Evolutionary conservation across 2,113 vertebrate species (phyloP).

Genomic region (Aix galericulata): DNA sequence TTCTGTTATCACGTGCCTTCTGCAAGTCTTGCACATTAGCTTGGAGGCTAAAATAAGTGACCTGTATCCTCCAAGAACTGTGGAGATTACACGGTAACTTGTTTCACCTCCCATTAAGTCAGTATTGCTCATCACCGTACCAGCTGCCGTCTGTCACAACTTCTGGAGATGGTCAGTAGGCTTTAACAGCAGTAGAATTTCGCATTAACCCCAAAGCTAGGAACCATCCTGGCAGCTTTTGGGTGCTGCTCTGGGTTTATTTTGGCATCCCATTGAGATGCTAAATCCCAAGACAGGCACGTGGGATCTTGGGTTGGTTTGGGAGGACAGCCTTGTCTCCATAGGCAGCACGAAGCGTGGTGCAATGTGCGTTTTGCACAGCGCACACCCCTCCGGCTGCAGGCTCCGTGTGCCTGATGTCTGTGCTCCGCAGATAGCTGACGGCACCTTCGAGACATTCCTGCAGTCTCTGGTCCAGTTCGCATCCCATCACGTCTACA

Average conservation of each 20-base stretch:
- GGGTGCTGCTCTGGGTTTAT: background rate
- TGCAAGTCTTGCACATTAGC: too few relatives aligned
- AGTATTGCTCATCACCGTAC: fast-evolving
- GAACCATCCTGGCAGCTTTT: background rate
- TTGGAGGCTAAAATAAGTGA: background rate
- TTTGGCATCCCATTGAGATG: fast-evolving
- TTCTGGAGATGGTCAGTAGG: fast-evolving
- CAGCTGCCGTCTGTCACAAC: fast-evolving
- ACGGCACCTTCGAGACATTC: conserved; percentile 79
- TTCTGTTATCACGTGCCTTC: fast-evolving
- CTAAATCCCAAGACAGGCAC: background rate
- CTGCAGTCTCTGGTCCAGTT: conserved; percentile 81
- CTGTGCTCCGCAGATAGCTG: conserved; percentile 80
- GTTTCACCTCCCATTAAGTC: background rate
- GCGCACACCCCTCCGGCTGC: background rate
- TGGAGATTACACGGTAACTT: fast-evolving
- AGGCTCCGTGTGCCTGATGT: fast-evolving
- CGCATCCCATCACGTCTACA: conserved; percentile 87
- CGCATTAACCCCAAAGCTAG: background rate
- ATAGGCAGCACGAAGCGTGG: fast-evolving
- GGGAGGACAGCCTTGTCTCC: background rate
- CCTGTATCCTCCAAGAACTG: fast-evolving
- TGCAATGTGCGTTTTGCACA: background rate
- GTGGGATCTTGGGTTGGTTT: background rate
- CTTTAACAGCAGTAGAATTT: background rate